Evolutionary conservation across 2,113 vertebrate genomes (phyloP).

Genomic region (Syngnathus scovelli): DNA sequence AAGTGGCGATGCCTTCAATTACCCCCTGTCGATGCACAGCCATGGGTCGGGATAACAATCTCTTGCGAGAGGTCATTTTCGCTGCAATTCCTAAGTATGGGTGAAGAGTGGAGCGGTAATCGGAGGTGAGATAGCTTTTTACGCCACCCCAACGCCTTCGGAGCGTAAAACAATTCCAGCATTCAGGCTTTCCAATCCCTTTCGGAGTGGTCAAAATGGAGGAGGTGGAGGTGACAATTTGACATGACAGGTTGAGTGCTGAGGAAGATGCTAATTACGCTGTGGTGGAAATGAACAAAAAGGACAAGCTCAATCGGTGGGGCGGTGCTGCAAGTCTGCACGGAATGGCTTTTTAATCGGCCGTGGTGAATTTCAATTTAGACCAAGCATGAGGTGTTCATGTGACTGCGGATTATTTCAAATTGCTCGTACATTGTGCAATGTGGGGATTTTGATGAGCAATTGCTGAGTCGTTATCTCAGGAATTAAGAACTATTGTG

Average conservation of each 20-base stretch:
- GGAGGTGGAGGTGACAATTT: not conserved
- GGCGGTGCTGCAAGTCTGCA: not conserved
- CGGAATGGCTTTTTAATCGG: not conserved
- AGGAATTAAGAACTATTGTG: not conserved
- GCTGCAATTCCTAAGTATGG: not conserved
- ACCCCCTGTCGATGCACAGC: not conserved
- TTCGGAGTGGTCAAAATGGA: not conserved
- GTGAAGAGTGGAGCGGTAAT: slow-evolving; percentile 1
- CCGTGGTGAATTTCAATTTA: not conserved
- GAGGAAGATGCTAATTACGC: not conserved
- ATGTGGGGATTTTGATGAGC: too few relatives aligned
- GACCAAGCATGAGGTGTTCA: not conserved
- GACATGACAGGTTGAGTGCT: slow-evolving; percentile 3
- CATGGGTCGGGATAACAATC: slow-evolving; percentile 2
- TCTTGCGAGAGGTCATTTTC: slow-evolving; percentile 1
- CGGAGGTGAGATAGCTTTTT: slow-evolving; percentile 3
- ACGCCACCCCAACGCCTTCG: not conserved
- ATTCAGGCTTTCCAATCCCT: not conserved
- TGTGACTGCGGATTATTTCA: not conserved
- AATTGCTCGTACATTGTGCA: not conserved
- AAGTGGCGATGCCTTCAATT: not conserved
- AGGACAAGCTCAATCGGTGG: not conserved
- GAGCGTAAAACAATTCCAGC: slow-evolving; percentile 5
- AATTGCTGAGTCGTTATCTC: not conserved
- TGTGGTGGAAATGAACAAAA: not conserved